Conservation (phyloP, 2,113 vertebrate species). For the Cynopterus brachyotis region DNA sequence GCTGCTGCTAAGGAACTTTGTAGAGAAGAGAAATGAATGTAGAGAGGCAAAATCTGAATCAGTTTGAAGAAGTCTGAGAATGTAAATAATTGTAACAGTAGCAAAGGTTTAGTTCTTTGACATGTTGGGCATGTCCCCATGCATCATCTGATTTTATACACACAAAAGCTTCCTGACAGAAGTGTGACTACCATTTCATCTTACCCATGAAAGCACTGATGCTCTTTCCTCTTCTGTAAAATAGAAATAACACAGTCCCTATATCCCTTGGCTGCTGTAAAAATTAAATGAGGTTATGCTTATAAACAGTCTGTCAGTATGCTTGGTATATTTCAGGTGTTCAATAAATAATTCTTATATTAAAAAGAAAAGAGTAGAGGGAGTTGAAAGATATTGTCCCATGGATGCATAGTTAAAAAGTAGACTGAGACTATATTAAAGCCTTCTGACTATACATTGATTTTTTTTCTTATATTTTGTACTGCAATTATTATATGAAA, state of each 20-base stretch:
- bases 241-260: neutral
- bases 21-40: neutral
- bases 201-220: neutral
- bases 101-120: neutral
- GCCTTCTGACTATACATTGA: neutral
- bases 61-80: neutral
- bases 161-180: neutral
- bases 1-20: neutral
- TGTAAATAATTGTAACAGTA: neutral
- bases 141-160: neutral
- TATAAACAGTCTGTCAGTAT: neutral
- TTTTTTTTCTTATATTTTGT: neutral
- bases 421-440: neutral
- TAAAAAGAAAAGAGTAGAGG: neutral
- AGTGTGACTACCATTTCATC: neutral
- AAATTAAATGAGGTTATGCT: neutral
- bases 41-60: neutral
- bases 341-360: neutral
- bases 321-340: neutral
- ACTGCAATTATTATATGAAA: neutral
- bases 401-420: neutral
- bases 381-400: neutral
- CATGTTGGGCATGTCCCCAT: neutral
- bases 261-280: neutral
- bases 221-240: neutral